phyloP scores from a whole-genome alignment of 2,113 vertebrate species.

The Catharus bicknelli region DNA sequence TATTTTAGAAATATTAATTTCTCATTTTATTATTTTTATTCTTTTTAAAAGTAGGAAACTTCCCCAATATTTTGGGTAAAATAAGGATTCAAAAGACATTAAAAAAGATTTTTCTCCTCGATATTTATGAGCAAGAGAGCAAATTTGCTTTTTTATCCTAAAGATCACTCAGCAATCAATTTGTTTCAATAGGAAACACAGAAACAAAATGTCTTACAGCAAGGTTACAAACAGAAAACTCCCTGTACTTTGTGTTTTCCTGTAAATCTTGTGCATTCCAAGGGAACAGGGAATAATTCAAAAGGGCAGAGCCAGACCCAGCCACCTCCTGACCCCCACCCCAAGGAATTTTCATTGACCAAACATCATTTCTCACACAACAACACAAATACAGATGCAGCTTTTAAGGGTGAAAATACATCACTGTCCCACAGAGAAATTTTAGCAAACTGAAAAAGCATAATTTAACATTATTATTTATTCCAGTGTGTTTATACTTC shows the following conservation, averaged over 20 bases:
- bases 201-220: not conserved
- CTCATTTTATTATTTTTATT: not conserved
- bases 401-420: conserved; percentile 29
- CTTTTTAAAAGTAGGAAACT: not conserved
- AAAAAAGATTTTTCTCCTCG: not conserved
- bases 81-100: not conserved
- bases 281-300: not conserved
- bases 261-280: not conserved
- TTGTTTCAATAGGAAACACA: not conserved
- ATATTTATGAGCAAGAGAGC: not conserved
- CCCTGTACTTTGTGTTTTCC: not conserved
- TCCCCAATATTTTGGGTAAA: not conserved
- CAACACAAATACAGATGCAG: not conserved
- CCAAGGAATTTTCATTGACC: not conserved
- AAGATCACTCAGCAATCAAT: not conserved
- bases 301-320: not conserved
- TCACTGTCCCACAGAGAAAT: conserved; percentile 15
- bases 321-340: not conserved
- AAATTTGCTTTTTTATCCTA: not conserved
- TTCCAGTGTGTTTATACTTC: not conserved
- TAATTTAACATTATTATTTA: conserved; percentile 49
- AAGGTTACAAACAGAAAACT: not conserved
- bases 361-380: not conserved
- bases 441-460: conserved; percentile 20
- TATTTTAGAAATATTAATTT: not conserved